These are phyloP conservation scores for Hesperophylax magnus DNA, from an alignment of 1,140 invertebrate genomes.

Conservation along the genomic window DNA sequence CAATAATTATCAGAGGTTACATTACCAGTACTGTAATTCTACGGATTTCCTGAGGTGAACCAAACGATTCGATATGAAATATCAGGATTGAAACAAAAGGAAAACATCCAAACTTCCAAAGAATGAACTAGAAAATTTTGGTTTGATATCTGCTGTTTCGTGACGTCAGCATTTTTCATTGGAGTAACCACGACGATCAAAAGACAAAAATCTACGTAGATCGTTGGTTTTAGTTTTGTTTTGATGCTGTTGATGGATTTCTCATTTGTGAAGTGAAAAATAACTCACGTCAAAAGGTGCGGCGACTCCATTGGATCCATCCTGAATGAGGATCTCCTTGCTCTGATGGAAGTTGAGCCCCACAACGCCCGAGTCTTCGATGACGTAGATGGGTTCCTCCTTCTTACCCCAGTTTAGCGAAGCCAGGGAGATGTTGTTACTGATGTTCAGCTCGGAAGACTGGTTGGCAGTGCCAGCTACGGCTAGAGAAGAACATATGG, in stretches of 20 bases:
- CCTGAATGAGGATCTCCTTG: constrained; percentile 87
- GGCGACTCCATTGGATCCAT: constrained; percentile 78
- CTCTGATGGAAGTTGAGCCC: constrained; percentile 91
- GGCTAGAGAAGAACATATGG: background rate
- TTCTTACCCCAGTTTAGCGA: constrained; percentile 86
- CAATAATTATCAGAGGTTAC: too few relatives aligned
- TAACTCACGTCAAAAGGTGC: constrained; percentile 59
- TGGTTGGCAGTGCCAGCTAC: constrained; percentile 60
- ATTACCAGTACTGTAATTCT: too few relatives aligned
- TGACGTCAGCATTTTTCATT: too few relatives aligned
- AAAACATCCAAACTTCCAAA: too few relatives aligned
- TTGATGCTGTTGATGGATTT: background rate
- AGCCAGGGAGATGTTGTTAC: constrained; percentile 84
- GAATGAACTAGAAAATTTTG: too few relatives aligned
- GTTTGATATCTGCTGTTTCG: too few relatives aligned
- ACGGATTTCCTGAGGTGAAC: too few relatives aligned
- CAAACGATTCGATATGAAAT: too few relatives aligned
- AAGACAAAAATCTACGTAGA: too few relatives aligned
- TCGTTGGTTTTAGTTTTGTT: too few relatives aligned
- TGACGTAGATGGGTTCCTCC: constrained; percentile 85
- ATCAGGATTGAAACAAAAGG: too few relatives aligned
- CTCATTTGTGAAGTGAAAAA: background rate
- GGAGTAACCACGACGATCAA: too few relatives aligned
- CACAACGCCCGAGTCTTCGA: constrained; percentile 87
- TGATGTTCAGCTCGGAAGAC: constrained; percentile 76